A percentile compares a stretch with the other conserved stretches of the same genome.
phyloP scores from a whole-genome alignment of 2,113 vertebrate genomes.

The Nothocercus julius region DNA sequence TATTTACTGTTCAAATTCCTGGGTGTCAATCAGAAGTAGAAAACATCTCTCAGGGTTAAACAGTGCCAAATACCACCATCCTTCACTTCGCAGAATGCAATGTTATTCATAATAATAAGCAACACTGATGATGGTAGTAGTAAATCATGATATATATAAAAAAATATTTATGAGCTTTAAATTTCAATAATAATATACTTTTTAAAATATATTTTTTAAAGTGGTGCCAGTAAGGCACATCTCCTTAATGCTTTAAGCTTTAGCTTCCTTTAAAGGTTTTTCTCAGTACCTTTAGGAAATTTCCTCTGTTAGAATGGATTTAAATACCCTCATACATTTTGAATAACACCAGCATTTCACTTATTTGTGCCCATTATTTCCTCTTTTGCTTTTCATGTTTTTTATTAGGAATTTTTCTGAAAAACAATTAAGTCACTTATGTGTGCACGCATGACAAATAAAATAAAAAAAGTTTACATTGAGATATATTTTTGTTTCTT shows the following conservation, averaged over 20 bases:
- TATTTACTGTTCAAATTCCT: background rate
- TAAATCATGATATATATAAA: background rate
- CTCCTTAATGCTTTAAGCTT: background rate
- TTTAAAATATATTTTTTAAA: background rate
- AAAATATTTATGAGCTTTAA: background rate
- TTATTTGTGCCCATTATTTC: background rate
- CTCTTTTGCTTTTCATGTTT: background rate
- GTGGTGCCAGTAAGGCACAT: background rate
- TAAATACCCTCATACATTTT: background rate
- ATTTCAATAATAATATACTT: background rate
- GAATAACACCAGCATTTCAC: background rate
- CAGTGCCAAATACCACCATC: background rate
- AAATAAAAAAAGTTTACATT: background rate
- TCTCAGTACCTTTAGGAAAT: background rate
- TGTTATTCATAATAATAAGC: background rate
- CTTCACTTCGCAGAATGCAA: background rate
- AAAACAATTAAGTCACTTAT: background rate
- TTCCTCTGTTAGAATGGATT: background rate
- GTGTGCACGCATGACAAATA: background rate
- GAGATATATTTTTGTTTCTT: fast-evolving
- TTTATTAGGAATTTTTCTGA: background rate
- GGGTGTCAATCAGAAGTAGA: background rate
- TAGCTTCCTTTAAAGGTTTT: background rate
- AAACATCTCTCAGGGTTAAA: background rate
- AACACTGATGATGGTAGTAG: background rate